Conservation (phyloP, 64 coral and sea anemone species). For the Dendronephthya gigantea region DNA sequence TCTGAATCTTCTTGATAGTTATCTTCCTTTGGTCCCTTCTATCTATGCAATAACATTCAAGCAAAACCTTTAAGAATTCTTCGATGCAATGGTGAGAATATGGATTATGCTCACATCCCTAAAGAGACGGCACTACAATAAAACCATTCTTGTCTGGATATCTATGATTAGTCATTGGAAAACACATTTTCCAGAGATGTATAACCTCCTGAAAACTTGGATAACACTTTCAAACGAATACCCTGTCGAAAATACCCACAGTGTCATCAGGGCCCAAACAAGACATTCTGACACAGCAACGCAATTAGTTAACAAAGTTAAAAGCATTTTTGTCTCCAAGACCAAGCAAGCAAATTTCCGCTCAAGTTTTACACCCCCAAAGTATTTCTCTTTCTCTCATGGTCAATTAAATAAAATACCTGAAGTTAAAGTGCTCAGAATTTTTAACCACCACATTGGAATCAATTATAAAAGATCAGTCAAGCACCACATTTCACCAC, state of each 20-base stretch:
- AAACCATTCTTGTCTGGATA: conserved; percentile 30
- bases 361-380: neutral
- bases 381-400: neutral
- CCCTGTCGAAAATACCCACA: conserved; percentile 39
- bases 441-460: neutral
- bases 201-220: conserved; percentile 2
- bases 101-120: neutral
- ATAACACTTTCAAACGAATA: conserved; percentile 26
- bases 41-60: neutral
- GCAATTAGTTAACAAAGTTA: neutral
- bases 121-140: conserved; percentile 22
- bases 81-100: neutral
- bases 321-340: neutral
- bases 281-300: conserved; percentile 32
- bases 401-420: neutral
- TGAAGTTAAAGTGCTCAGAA: neutral
- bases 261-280: conserved; percentile 27
- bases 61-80: neutral
- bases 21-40: neutral
- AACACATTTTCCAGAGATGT: neutral
- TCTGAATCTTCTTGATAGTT: neutral
- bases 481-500: neutral
- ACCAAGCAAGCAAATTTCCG: neutral
- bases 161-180: conserved; percentile 20
- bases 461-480: neutral